Evolutionary conservation across 2,888 invertebrate genomes (phyloP).

Genomic region (Standfussiana lucernea): DNA sequence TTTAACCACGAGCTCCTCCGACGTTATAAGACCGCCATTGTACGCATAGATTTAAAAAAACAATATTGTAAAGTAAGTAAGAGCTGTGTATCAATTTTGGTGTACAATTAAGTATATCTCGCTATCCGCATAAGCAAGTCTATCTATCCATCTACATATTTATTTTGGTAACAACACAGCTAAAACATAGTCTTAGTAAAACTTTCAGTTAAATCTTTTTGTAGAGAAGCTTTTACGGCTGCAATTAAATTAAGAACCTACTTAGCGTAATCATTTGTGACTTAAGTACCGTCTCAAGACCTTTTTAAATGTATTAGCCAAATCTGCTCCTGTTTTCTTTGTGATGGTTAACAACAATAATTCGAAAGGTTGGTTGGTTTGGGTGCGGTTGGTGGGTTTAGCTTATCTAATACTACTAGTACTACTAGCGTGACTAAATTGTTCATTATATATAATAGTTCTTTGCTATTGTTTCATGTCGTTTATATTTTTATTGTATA

Average conservation of each 20-base stretch:
- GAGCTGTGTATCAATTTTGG: too few species aligned
- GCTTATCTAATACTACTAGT: constrained; percentile 3
- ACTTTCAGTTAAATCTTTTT: constrained; percentile 17
- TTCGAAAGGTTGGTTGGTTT: not conserved
- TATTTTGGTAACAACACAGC: constrained; percentile 14
- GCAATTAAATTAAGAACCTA: constrained; percentile 28
- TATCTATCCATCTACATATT: too few species aligned
- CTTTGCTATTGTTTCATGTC: constrained; percentile 1
- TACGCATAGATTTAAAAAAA: too few species aligned
- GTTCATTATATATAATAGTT: not conserved
- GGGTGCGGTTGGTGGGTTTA: not conserved
- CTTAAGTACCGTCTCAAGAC: constrained; percentile 10
- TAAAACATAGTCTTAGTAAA: constrained; percentile 14
- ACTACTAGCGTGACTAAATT: too few species aligned
- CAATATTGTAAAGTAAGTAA: too few species aligned
- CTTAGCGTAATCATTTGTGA: constrained; percentile 29
- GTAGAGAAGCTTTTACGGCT: constrained; percentile 16
- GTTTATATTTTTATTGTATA: not conserved
- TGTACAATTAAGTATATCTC: too few species aligned
- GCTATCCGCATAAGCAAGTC: too few species aligned
- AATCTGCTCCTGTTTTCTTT: constrained; percentile 3
- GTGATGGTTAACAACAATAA: not conserved
- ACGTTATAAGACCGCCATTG: too few species aligned
- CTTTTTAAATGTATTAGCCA: constrained; percentile 7
- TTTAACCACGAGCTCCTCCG: too few species aligned